phyloP scores from a whole-genome alignment of 2,113 vertebrate genomes.

The Laticauda laticaudata region DNA sequence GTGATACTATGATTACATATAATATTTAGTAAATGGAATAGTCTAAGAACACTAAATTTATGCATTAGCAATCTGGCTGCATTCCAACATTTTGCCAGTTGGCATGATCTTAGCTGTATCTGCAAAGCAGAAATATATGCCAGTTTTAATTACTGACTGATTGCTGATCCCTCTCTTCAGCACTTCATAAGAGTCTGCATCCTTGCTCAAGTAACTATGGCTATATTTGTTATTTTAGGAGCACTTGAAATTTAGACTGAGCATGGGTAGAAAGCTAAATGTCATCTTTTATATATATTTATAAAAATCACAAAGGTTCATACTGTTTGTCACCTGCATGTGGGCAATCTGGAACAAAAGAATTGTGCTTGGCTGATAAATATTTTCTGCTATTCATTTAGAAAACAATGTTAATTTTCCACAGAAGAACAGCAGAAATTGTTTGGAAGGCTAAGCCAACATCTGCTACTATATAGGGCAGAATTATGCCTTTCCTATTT shows the following conservation, averaged over 20 bases:
- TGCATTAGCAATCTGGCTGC: neutral
- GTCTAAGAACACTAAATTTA: rapidly evolving
- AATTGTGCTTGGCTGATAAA: neutral
- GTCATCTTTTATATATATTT: neutral
- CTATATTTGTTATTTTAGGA: neutral
- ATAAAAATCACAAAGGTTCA: neutral
- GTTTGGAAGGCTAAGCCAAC: neutral
- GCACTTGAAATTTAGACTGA: neutral
- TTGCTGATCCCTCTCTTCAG: neutral
- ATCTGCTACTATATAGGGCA: neutral
- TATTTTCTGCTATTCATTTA: neutral
- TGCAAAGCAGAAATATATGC: neutral
- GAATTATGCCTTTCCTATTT: neutral
- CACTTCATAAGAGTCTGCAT: neutral
- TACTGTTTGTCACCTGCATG: neutral
- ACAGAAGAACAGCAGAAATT: neutral
- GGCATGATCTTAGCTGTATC: neutral
- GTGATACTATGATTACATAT: neutral
- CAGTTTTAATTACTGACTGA: neutral
- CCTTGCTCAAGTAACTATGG: neutral
- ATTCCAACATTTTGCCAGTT: rapidly evolving
- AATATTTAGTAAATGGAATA: neutral
- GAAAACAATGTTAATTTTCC: neutral
- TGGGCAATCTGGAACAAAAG: neutral
- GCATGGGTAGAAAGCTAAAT: neutral